Conservation (phyloP, 2,797 vertebrate species). For the Balearica regulorum region DNA sequence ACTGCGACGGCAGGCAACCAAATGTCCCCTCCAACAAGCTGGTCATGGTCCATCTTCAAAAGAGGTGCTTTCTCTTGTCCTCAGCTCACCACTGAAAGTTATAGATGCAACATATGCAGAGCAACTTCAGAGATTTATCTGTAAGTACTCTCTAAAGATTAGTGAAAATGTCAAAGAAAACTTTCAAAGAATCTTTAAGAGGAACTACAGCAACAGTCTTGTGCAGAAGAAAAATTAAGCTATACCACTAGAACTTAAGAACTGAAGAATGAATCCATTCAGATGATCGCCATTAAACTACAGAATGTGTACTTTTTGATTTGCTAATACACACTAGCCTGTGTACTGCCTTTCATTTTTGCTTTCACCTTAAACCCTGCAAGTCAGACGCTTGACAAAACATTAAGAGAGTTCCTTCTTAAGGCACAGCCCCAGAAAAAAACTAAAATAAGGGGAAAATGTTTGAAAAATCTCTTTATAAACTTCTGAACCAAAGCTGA, state of each 20-base stretch:
- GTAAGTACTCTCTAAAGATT: not conserved
- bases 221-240: not conserved
- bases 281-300: not conserved
- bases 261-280: not conserved
- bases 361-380: not conserved
- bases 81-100: not conserved
- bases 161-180: not conserved
- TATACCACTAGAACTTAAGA: not conserved
- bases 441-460: not conserved
- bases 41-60: not conserved
- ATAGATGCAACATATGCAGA: not conserved
- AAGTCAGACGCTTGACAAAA: not conserved
- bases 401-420: not conserved
- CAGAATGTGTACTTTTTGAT: not conserved
- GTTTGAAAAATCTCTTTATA: not conserved
- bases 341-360: not conserved
- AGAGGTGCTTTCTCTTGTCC: fast-evolving
- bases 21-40: not conserved
- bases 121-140: not conserved
- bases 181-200: not conserved
- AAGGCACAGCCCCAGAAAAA: not conserved
- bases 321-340: not conserved
- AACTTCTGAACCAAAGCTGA: not conserved
- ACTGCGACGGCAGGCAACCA: not conserved
- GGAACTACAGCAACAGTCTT: not conserved